These are phyloP conservation scores for Agriopis aurantiaria DNA, from an alignment of 2,888 invertebrate species.

Conservation along the genomic window DNA sequence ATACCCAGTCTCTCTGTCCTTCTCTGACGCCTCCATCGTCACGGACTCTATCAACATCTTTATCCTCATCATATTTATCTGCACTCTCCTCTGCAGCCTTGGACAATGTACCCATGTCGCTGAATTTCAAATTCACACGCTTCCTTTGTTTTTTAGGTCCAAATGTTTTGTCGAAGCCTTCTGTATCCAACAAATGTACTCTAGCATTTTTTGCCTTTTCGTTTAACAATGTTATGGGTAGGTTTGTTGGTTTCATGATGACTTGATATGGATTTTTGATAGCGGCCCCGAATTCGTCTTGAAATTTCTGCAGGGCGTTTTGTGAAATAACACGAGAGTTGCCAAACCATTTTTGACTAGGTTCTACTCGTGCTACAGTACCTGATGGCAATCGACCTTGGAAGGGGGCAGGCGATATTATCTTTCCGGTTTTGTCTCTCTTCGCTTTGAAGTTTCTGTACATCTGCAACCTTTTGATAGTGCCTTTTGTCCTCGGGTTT, in stretches of 20 bases:
- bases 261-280: slow-evolving; percentile 99
- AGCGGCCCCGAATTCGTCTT: slow-evolving; percentile 97
- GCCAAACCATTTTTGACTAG: slow-evolving; percentile 99
- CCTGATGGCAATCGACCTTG: slow-evolving; percentile 96
- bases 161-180: slow-evolving; percentile 97
- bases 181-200: slow-evolving; percentile 98
- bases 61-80: slow-evolving; percentile 92
- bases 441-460: slow-evolving; percentile 99
- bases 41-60: slow-evolving; percentile 93
- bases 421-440: slow-evolving; percentile 95
- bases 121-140: slow-evolving; percentile 92
- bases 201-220: slow-evolving; percentile 96
- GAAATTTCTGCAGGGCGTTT: slow-evolving; percentile 94
- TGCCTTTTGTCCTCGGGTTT: slow-evolving; percentile 94
- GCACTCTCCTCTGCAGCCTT: slow-evolving; percentile 90
- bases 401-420: slow-evolving; percentile 97
- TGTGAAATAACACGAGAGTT: slow-evolving; percentile 99
- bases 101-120: slow-evolving; percentile 92
- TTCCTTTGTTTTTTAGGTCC: slow-evolving; percentile 98
- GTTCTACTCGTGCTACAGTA: slow-evolving; percentile 97
- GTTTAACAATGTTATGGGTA: slow-evolving; percentile 97
- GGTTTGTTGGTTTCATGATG: slow-evolving; percentile 97
- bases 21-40: slow-evolving; percentile 94
- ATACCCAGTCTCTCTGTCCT: slow-evolving; percentile 96
- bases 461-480: slow-evolving; percentile 99